Conservation (phyloP, 2,888 invertebrate species). For the Pollenia angustigena region DNA sequence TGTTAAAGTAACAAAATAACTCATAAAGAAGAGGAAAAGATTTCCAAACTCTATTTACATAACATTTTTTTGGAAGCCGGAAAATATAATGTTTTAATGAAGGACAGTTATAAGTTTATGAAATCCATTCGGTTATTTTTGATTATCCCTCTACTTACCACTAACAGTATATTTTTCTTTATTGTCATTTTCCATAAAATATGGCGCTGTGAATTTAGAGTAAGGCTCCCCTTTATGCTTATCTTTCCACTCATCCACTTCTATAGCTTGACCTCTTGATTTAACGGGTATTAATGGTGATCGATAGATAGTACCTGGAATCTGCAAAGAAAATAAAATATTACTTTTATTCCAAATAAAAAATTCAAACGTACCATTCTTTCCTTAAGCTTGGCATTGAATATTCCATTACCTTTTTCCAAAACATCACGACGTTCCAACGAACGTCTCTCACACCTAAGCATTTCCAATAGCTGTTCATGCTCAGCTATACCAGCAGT, state of each 20-base stretch:
- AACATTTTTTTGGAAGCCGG: too few relatives aligned
- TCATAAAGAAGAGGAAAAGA: too few relatives aligned
- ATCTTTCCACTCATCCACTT: conserved; percentile 86
- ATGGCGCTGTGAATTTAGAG: conserved; percentile 81
- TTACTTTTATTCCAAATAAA: neutral
- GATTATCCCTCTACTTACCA: conserved; percentile 73
- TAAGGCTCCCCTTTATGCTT: conserved; percentile 82
- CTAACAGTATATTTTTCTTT: conserved; percentile 81
- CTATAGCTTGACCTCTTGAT: conserved; percentile 88
- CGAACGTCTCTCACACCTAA: conserved; percentile 85
- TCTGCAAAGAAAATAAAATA: conserved; percentile 83
- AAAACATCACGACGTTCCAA: conserved; percentile 79
- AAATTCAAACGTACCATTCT: conserved; percentile 76
- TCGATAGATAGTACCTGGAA: conserved; percentile 88
- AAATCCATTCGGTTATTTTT: too few relatives aligned
- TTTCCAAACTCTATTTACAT: too few relatives aligned
- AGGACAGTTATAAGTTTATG: too few relatives aligned
- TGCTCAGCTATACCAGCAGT: conserved; percentile 90
- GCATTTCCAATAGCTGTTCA: conserved; percentile 87
- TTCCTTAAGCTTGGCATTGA: conserved; percentile 80
- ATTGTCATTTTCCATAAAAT: conserved; percentile 81
- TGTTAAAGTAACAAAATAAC: too few relatives aligned
- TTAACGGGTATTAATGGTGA: conserved; percentile 88
- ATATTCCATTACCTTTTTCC: conserved; percentile 78
- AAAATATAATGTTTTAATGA: too few relatives aligned